Conservation (phyloP, 2,888 invertebrate genomes). For the Camptogramma bilineatum region DNA sequence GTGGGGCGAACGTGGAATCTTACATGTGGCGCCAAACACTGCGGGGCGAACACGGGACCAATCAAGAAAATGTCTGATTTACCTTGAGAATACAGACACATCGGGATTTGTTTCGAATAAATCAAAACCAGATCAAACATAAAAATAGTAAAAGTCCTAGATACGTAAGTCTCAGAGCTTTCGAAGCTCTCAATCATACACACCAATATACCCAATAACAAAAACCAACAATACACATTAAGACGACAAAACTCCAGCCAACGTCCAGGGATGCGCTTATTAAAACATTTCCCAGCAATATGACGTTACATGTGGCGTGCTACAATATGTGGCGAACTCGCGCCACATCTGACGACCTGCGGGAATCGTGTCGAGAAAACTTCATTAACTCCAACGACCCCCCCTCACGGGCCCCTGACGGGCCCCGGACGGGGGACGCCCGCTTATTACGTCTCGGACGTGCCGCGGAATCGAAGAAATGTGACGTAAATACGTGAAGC, state of each 20-base stretch:
- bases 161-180: neutral
- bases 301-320: constrained; percentile 82
- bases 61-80: too few relatives aligned
- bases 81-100: too few relatives aligned
- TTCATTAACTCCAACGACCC: constrained; percentile 83
- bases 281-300: constrained; percentile 83
- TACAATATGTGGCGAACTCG: constrained; percentile 83
- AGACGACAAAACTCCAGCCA: constrained; percentile 68
- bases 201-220: constrained; percentile 65
- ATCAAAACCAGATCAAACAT: neutral
- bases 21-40: too few relatives aligned
- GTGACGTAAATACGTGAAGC: constrained; percentile 82
- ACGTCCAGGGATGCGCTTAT: constrained; percentile 78
- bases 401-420: constrained; percentile 62
- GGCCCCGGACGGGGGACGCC: constrained; percentile 65
- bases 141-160: neutral
- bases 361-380: constrained; percentile 85
- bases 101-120: too few relatives aligned
- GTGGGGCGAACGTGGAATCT: too few relatives aligned
- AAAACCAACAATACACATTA: constrained; percentile 84
- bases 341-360: constrained; percentile 84
- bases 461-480: constrained; percentile 85
- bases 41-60: too few relatives aligned
- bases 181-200: constrained; percentile 27
- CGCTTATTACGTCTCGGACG: constrained; percentile 84